Percentiles rank a stretch among this genome's conserved stretches.
phyloP scores from a whole-genome alignment of 2,113 vertebrate genomes.

The Pachyramphus minor region DNA sequence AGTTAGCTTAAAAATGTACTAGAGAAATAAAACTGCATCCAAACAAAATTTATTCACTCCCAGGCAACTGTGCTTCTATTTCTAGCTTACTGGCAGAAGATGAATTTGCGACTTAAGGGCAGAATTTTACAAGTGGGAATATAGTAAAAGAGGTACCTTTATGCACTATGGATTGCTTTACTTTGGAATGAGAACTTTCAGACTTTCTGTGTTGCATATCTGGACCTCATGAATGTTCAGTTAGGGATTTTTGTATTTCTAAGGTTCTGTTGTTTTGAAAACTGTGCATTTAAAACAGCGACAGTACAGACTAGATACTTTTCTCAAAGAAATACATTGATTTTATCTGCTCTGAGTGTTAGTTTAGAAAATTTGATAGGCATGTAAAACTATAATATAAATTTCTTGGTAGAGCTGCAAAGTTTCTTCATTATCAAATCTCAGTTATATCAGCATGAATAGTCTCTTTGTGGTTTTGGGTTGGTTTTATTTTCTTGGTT shows the following conservation, averaged over 20 bases:
- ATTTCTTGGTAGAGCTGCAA: not conserved
- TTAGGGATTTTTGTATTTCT: not conserved
- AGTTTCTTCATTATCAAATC: not conserved
- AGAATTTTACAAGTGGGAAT: not conserved
- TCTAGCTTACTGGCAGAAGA: conserved; percentile 11
- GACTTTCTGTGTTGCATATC: not conserved
- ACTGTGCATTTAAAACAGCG: not conserved
- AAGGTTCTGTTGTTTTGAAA: not conserved
- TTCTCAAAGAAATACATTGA: not conserved
- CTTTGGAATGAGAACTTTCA: not conserved
- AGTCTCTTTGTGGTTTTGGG: not conserved
- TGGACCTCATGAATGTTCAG: not conserved
- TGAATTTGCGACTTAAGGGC: not conserved
- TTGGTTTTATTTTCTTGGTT: not conserved
- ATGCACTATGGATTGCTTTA: not conserved
- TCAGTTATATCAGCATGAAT: not conserved
- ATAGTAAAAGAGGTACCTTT: not conserved
- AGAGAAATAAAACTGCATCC: conserved; percentile 51
- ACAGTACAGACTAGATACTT: not conserved
- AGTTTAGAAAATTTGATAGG: not conserved
- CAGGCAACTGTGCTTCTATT: not conserved
- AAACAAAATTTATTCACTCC: conserved; percentile 30
- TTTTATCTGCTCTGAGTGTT: not conserved
- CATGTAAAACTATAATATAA: not conserved
- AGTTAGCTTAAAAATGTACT: conserved; percentile 33